Percentiles rank a stretch among this genome's conserved stretches.
Conservation (phyloP, 2,888 invertebrate genomes). For the Sipunculus nudus region DNA sequence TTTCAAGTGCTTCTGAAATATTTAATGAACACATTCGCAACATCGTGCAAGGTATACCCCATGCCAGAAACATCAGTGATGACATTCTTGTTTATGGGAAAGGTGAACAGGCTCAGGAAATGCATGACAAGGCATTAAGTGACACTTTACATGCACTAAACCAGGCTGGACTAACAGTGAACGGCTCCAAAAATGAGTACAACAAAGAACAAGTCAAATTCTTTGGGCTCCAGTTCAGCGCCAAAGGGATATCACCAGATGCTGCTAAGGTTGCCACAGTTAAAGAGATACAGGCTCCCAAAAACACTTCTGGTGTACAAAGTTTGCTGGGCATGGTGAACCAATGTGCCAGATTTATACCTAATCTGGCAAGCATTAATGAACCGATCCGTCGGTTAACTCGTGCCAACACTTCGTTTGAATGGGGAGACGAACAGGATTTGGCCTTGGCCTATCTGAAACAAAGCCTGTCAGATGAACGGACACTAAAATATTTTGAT, state of each 20-base stretch:
- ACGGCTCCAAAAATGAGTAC: slow-evolving; percentile 24
- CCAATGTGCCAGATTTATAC: slow-evolving; percentile 42
- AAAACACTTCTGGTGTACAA: slow-evolving; percentile 35
- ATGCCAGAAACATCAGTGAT: slow-evolving; percentile 15
- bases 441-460: slow-evolving; percentile 31
- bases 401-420: slow-evolving; percentile 29
- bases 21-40: slow-evolving; percentile 17
- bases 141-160: slow-evolving; percentile 13
- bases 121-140: slow-evolving; percentile 17
- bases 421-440: slow-evolving; percentile 32
- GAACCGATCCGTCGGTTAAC: slow-evolving; percentile 41
- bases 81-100: slow-evolving; percentile 23
- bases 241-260: slow-evolving; percentile 27
- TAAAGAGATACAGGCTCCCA: slow-evolving; percentile 27
- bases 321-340: slow-evolving; percentile 43
- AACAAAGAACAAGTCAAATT: not conserved
- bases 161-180: slow-evolving; percentile 22
- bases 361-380: slow-evolving; percentile 32
- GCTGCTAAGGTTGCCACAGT: slow-evolving; percentile 38
- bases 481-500: slow-evolving; percentile 35
- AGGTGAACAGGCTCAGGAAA: not conserved
- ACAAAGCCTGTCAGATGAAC: not conserved
- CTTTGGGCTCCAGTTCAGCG: slow-evolving; percentile 4
- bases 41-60: slow-evolving; percentile 12
- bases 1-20: slow-evolving; percentile 15